Conservation (phyloP, 2,113 vertebrate species). For the Ochotona curzoniae region DNA sequence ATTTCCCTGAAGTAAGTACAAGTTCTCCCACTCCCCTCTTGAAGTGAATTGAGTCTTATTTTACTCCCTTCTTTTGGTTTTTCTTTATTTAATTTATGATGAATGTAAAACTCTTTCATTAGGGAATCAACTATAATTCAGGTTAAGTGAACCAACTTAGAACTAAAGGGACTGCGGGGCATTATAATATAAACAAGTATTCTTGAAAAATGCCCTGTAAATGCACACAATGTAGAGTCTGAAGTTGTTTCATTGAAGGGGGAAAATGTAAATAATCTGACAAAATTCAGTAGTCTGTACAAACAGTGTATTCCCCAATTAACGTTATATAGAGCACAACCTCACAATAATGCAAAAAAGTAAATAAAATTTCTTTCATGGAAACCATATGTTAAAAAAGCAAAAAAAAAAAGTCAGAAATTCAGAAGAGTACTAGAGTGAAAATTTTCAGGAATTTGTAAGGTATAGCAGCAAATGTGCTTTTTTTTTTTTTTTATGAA, state of each 20-base stretch:
- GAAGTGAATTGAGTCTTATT: not conserved
- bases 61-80: not conserved
- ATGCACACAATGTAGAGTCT: not conserved
- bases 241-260: not conserved
- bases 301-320: not conserved
- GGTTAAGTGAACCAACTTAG: not conserved
- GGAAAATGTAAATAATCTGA: conserved; percentile 32
- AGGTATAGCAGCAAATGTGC: not conserved
- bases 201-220: conserved; percentile 20
- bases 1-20: not conserved
- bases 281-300: not conserved
- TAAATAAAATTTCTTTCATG: not conserved
- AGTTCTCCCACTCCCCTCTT: not conserved
- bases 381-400: not conserved
- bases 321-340: not conserved
- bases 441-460: not conserved
- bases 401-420: not conserved
- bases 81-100: not conserved
- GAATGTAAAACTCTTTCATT: not conserved
- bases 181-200: not conserved
- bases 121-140: not conserved
- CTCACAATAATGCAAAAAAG: not conserved
- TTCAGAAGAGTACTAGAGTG: not conserved
- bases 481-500: not conserved
- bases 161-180: not conserved